These are phyloP conservation scores for Malaclemys terrapin DNA, from an alignment of 2,113 vertebrate species.

Conservation along the genomic window DNA sequence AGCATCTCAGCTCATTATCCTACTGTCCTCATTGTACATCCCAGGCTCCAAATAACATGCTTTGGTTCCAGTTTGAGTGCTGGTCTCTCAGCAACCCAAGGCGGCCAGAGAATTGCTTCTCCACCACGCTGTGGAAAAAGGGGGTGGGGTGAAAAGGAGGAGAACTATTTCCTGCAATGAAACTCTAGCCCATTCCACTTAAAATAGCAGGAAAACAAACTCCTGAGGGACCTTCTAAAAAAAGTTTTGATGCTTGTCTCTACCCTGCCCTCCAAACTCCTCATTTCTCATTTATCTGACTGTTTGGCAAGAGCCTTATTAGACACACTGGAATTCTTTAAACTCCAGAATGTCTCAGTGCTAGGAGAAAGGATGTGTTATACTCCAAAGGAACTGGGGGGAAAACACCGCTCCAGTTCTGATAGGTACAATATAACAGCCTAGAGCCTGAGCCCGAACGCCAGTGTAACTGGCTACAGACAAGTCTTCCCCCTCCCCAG, in stretches of 20 bases:
- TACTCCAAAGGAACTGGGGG: neutral
- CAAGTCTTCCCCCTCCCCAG: neutral
- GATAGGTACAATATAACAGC: neutral
- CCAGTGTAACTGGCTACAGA: neutral
- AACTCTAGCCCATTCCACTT: conserved; percentile 81
- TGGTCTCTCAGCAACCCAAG: conserved; percentile 53
- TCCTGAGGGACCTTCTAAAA: conserved; percentile 71
- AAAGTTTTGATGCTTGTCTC: conserved; percentile 54
- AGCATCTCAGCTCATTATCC: neutral
- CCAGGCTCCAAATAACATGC: conserved; percentile 18
- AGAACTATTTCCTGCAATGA: conserved; percentile 85
- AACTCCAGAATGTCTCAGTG: neutral
- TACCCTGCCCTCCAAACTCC: neutral
- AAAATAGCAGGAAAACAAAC: conserved; percentile 78
- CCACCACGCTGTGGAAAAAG: conserved; percentile 57
- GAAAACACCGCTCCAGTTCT: neutral
- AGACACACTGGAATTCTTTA: neutral
- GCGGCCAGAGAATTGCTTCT: conserved; percentile 65
- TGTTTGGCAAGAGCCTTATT: conserved; percentile 11
- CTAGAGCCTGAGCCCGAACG: neutral
- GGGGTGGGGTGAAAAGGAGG: conserved; percentile 60
- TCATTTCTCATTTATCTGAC: conserved; percentile 27
- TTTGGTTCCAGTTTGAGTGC: conserved; percentile 37
- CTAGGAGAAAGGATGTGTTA: neutral
- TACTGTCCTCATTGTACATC: neutral